Base-by-base conservation (phyloP, 2,888 invertebrate genomes). In the Drosophila sordidapex region DNA sequence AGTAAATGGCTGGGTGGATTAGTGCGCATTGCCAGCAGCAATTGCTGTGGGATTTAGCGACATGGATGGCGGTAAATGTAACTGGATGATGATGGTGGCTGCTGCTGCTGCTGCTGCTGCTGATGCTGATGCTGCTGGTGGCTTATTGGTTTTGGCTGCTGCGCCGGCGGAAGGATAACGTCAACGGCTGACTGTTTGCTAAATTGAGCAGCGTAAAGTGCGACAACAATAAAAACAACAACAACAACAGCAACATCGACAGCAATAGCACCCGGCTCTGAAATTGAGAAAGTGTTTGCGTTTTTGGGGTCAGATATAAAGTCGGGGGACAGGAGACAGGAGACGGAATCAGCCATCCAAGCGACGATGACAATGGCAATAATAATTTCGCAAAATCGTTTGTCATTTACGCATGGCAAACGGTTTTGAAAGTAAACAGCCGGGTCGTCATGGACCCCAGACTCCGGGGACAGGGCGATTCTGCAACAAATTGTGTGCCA, bases 381-480 rank as follows among this genome's bases (percentile, higher is more conserved):
- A 88, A 88, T 88, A 90, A 88, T 88, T 88, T 88, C 75, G 76
- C 87, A 84, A 89, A 89, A 90, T 89, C 88, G 88, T 89, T 89
- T 89, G 90, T 89, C 90, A 89, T 90, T 89, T 89, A 90, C 89
- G 90, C 90, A 90, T 89, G 88, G 88, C 90, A 90, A 89, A 89
- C 88, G 83, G 88, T 90, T 90, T 90, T 90, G 87, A 85, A 83
- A 90, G 89, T 90, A 90, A 89, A 88, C 87, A 88, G 88, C 67
- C 83, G 79, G 83, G 74, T 81, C 84, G 84, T 62, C 89, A 81
- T 71, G 72, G 73, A 76, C 73, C 82, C 66, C 81, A 69, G 67
- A 66, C 67, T 65, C 61, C 46, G 18, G 15, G 15, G 15, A 29
- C 6, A n/a, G 49, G 51, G 63, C 33, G 43, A 29, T 8, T 49